phyloP scores from a whole-genome alignment of 2,113 vertebrate genomes.

The Symphodus melops region DNA sequence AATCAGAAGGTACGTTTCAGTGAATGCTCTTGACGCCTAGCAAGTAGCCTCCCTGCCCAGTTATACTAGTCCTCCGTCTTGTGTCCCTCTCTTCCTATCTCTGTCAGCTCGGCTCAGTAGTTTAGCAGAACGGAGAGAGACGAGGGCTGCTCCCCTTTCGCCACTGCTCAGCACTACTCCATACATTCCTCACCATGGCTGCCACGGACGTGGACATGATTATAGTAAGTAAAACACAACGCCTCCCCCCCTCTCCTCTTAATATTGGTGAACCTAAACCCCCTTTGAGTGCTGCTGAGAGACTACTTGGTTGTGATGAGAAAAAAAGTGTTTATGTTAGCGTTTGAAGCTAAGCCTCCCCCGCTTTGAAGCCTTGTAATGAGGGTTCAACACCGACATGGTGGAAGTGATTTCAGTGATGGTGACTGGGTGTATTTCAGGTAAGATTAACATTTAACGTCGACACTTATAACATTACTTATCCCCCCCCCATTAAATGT shows the following conservation, averaged over 20 bases:
- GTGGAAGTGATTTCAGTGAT: constrained; percentile 48
- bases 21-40: constrained; percentile 31
- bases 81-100: constrained; percentile 34
- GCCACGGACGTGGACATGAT: constrained; percentile 91
- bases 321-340: constrained; percentile 37
- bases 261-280: neutral
- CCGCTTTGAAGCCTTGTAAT: constrained; percentile 42
- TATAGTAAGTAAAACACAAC: constrained; percentile 83
- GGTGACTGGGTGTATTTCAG: constrained; percentile 19
- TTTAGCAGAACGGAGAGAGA: constrained; percentile 71
- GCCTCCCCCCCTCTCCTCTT: rapidly evolving
- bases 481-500: neutral
- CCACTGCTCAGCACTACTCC: constrained; percentile 59
- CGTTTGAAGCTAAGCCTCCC: constrained; percentile 52
- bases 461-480: neutral
- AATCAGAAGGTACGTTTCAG: neutral
- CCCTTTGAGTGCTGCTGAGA: neutral
- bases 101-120: constrained; percentile 70
- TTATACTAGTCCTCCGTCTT: constrained; percentile 15
- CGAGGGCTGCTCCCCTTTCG: constrained; percentile 77
- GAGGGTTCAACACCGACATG: constrained; percentile 45
- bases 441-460: neutral
- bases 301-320: constrained; percentile 34
- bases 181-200: constrained; percentile 87
- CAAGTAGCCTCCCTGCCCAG: constrained; percentile 6